phyloP scores from a whole-genome alignment of 64 coral and sea anemone species.

The Astreopora myriophthalma region DNA sequence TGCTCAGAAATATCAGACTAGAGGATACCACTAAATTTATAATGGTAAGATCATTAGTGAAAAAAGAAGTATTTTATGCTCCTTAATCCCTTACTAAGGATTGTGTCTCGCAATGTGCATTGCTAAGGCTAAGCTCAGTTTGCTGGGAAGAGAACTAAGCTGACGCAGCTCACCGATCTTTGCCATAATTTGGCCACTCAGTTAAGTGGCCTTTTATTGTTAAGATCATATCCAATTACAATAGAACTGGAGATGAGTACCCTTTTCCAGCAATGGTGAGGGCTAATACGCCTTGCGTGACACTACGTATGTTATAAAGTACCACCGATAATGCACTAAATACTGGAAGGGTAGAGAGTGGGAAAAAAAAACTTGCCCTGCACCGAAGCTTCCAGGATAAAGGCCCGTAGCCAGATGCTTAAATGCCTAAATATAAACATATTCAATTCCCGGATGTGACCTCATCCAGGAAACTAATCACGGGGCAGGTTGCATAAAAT shows the following conservation, averaged over 20 bases:
- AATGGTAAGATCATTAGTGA: neutral
- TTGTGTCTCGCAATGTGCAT: neutral
- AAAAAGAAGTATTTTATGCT: conserved; percentile 23
- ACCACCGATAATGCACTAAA: neutral
- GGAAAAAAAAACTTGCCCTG: neutral
- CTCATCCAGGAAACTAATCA: neutral
- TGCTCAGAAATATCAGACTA: conserved; percentile 11
- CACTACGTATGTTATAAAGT: neutral
- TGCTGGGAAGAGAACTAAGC: conserved; percentile 4
- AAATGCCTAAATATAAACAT: neutral
- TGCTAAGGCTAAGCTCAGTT: neutral
- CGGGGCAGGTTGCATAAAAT: neutral
- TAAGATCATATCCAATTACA: neutral
- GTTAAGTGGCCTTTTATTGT: conserved; percentile 20
- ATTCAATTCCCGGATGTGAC: neutral
- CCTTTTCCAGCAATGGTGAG: neutral
- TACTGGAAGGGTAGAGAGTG: neutral
- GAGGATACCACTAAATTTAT: neutral
- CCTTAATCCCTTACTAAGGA: neutral
- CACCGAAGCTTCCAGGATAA: neutral
- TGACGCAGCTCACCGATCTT: neutral
- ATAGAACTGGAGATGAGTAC: neutral
- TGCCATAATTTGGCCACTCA: no score
- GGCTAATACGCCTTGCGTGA: neutral
- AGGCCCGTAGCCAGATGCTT: neutral